Percentiles rank a stretch among this genome's conserved stretches.
These are phyloP conservation scores for Sceloporus undulatus DNA, from an alignment of 2,113 vertebrate species.

Conservation along the genomic window DNA sequence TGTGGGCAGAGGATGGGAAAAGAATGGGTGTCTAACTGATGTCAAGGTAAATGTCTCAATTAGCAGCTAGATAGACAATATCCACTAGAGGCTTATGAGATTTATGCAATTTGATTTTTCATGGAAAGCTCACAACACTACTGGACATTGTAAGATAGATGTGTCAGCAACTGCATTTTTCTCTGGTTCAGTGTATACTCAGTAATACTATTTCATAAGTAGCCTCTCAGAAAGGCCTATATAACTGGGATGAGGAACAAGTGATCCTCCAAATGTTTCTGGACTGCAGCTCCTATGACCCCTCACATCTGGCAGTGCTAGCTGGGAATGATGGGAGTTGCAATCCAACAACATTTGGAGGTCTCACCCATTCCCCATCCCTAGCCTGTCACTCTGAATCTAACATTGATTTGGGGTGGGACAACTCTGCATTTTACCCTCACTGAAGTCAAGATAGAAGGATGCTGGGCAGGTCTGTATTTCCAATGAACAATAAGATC, in stretches of 20 bases:
- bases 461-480: constrained; percentile 6
- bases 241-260: neutral
- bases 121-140: neutral
- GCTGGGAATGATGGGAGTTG: neutral
- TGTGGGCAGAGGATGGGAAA: neutral
- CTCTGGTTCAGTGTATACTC: neutral
- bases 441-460: neutral
- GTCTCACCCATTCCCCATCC: neutral
- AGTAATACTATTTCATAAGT: neutral
- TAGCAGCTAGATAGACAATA: no score
- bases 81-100: neutral
- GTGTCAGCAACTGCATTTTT: neutral
- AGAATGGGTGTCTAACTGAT: neutral
- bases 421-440: neutral
- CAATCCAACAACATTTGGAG: neutral
- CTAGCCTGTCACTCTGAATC: neutral
- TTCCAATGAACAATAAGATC: constrained; percentile 41
- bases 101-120: neutral
- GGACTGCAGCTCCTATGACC: neutral
- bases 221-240: neutral
- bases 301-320: neutral
- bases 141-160: neutral
- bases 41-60: no score
- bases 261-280: neutral
- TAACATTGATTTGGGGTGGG: neutral